These are phyloP conservation scores for Spongilla lacustris DNA, from an alignment of 37 sponge, comb jelly and placozoan species.

Conservation along the genomic window DNA sequence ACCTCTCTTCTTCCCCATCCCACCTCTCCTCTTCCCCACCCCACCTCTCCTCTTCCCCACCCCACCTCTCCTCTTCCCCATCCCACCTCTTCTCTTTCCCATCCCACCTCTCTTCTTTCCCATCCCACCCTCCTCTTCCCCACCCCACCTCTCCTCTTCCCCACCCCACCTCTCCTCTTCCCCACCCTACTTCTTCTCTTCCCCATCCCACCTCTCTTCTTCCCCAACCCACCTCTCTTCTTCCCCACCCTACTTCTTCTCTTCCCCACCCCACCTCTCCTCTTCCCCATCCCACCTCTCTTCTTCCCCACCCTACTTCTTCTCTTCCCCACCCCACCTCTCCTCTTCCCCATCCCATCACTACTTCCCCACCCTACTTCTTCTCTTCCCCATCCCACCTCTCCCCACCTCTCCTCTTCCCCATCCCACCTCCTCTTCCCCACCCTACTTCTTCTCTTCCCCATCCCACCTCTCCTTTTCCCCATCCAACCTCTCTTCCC, in stretches of 20 bases:
- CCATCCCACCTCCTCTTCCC: background rate
- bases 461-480: background rate
- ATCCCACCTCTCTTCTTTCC: background rate
- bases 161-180: too few species aligned
- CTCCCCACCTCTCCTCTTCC: background rate
- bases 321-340: background rate
- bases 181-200: too few species aligned
- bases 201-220: too few species aligned
- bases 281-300: too few species aligned
- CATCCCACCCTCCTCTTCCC: background rate
- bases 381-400: background rate
- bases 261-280: too few species aligned
- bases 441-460: background rate
- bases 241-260: too few species aligned
- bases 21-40: slow-evolving; percentile 21
- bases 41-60: background rate
- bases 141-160: background rate
- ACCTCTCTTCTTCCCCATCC: slow-evolving; percentile 24
- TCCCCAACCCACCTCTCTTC: too few species aligned
- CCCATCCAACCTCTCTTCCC: background rate
- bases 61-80: background rate
- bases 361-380: background rate
- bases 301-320: too few species aligned
- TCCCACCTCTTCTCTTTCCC: background rate
- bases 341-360: background rate